Evolutionary conservation across 1,140 invertebrate species (phyloP), one percentile per base, ranked within the genome.

Genomic region (Lithobius niger): DNA sequence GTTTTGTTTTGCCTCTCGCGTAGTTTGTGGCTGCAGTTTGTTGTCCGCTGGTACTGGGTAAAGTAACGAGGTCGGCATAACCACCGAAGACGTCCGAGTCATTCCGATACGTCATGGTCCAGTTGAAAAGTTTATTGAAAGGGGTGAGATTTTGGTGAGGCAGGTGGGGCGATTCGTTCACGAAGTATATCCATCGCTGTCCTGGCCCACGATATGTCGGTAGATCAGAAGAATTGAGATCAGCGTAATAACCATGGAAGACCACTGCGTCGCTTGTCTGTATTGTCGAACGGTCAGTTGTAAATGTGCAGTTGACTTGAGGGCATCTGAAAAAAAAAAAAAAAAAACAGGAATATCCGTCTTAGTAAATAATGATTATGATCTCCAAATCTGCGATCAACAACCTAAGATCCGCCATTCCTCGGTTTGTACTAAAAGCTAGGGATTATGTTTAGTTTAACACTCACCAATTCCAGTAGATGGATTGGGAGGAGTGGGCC

Each of bases 51-150:
- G 77, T 72, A 0, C 77, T 66, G 66, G 92, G 80, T 62, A 84
- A 88, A 68, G 91, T 90, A 27, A 86, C 82, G 86, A 89, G 97
- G 62, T 86, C 82, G 67, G 94, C 93, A 66, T 97, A 98, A 0
- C 94, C 94, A 1, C 93, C 84, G 1, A 97, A 91, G 58, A 98
- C 82, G 62, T 95, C 92, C 22, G 90, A 95, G 67, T 97, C 94
- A 10, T 83, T 78, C 40, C 94, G 77, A 68, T 88, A 98, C 0
- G 90, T 93, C 0, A 27, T 27, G 2, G 54, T 55, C 54, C 54
- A 55, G 47, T 55, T 55, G 22, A 55, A 45, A 10, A 45, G 6
- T 6, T 21, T 21, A 4, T 19, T 45, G 43, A 45, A 19, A 13
- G 16, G 6, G 16, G 4, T 13, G 6, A 45, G 43, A 36, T 36